These are phyloP conservation scores for Diprion similis DNA, from an alignment of 1,140 invertebrate genomes.

Conservation along the genomic window DNA sequence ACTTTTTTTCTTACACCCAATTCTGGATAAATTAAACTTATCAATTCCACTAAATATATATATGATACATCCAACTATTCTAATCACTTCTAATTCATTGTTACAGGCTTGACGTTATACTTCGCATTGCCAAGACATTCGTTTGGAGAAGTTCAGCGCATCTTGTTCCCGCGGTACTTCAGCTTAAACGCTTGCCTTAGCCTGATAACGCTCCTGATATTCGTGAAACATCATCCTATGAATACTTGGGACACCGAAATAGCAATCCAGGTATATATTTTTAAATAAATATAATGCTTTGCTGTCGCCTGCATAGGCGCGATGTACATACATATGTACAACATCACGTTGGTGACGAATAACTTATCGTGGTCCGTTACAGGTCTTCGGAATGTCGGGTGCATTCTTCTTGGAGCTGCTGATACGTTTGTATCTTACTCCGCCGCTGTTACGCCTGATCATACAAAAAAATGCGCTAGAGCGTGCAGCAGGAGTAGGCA, in stretches of 20 bases:
- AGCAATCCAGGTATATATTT: conserved; percentile 56
- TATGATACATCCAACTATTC: not conserved
- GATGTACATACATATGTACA: not conserved
- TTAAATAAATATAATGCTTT: conserved; percentile 35
- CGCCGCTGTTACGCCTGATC: conserved; percentile 71
- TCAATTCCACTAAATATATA: not conserved
- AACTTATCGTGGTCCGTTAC: conserved; percentile 44
- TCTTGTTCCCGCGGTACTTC: conserved; percentile 87
- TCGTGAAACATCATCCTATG: conserved; percentile 64
- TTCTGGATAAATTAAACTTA: not conserved
- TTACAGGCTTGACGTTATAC: conserved; percentile 79
- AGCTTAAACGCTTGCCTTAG: conserved; percentile 77
- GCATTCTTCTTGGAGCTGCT: conserved; percentile 74
- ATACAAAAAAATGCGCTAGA: conserved; percentile 74
- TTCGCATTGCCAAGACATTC: conserved; percentile 81
- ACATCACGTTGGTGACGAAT: not conserved
- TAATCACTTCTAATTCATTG: conserved; percentile 25
- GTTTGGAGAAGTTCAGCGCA: conserved; percentile 82
- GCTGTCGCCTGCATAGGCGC: not conserved
- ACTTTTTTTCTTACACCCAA: too few species aligned
- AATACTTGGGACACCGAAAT: conserved; percentile 55
- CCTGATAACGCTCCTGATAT: conserved; percentile 74
- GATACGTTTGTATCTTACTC: conserved; percentile 73
- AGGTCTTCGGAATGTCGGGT: conserved; percentile 70
- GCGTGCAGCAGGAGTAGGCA: conserved; percentile 72